Evolutionary conservation across 2,113 vertebrate species (phyloP).

Genomic region (Oceanodroma tethys): DNA sequence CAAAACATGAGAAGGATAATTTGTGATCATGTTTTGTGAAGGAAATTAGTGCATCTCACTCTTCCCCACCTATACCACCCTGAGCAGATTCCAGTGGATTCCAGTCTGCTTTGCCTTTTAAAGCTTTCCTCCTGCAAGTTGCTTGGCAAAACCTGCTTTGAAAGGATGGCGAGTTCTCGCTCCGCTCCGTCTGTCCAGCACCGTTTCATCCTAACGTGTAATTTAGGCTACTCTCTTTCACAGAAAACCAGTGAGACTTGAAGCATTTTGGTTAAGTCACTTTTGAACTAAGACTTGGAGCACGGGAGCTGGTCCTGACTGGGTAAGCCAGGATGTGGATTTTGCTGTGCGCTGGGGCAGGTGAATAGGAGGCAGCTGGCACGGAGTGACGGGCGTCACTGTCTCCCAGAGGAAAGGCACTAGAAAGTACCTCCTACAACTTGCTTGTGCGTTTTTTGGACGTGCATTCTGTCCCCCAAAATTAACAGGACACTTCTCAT

Average conservation of each 20-base stretch:
- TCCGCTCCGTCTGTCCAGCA: background rate
- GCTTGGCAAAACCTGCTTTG: background rate
- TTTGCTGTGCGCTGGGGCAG: background rate
- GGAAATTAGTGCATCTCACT: background rate
- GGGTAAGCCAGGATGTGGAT: background rate
- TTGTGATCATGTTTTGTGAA: background rate
- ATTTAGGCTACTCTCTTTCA: background rate
- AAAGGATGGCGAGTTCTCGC: background rate
- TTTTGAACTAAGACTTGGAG: background rate
- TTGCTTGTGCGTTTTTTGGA: background rate
- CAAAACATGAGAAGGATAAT: background rate
- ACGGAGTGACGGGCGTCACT: rapidly evolving
- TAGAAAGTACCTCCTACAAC: background rate
- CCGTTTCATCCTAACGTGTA: background rate
- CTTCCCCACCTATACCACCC: background rate
- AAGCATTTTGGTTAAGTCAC: background rate
- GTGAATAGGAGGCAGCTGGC: background rate
- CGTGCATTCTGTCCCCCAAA: background rate
- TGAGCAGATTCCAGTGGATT: too few relatives aligned
- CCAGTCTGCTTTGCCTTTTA: background rate
- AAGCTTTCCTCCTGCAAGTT: background rate
- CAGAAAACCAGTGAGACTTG: background rate
- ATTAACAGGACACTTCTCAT: background rate
- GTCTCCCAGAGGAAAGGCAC: background rate
- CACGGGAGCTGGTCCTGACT: background rate